Evolutionary conservation across 35 echinoderm and acorn worm species (phyloP), one percentile per base, ranked within the genome.

Genomic region (Lytechinus pictus): DNA sequence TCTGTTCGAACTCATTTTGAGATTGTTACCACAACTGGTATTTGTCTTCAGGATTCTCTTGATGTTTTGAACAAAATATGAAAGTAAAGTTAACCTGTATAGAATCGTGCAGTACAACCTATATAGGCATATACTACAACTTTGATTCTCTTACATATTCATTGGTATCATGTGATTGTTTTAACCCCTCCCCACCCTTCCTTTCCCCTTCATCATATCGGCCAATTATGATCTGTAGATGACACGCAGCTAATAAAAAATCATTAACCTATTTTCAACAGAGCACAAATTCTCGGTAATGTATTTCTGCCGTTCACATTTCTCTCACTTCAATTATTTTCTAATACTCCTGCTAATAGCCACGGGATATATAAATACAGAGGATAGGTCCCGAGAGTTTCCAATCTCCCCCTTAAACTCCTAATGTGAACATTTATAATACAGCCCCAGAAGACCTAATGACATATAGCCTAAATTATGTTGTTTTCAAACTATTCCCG

Each of bases 221-320:
- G 88, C 16, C 88, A 90, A 90, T 90, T 90, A 90, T 90, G 88
- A 90, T 90, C 13, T 90, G 28, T 2, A 21, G 52, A 54, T 90
- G 88, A 90, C 52, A 33, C 88, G 13, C 29, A 90, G 88, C 88
- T 90, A 90, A 90, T 90, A 90, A 44, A 90, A 19, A 52, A 54
- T 90, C 88, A 90, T 90, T 90, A 90, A 27, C 88, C 88, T 90
- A 90, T 10, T 90, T 90, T 54, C 29, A 90, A 90, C 29, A 52
- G 88, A 54, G 27, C 88, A 52, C 88, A 52, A 54, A 90, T 13
- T 52, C 8, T 44, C 52, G 28, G 8, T 90, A 54, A 90, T 90
- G 88, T 90, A 54, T 90, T 90, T 90, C 88, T 90, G 29, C 88
- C 27, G 52, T 90, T 90, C 52, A 90, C 44, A 54, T 54, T 12